phyloP scores from a whole-genome alignment of 2,888 invertebrate species.

The Tetheella fluctuosa region DNA sequence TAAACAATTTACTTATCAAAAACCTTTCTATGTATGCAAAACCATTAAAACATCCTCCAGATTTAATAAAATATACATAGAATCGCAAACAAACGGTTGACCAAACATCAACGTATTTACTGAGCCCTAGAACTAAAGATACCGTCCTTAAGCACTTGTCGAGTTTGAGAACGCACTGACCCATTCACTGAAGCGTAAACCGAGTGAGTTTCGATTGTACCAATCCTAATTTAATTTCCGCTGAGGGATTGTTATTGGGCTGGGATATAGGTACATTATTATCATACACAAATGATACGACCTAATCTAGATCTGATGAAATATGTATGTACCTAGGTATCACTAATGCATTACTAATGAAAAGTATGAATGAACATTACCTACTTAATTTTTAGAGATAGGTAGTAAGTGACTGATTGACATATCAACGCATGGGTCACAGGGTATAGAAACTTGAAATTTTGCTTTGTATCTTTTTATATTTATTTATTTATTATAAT shows the following conservation, averaged over 20 bases:
- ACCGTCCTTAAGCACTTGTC: neutral
- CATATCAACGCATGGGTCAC: too few relatives aligned
- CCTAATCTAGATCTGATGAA: neutral
- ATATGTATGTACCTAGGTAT: neutral
- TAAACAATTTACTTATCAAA: neutral
- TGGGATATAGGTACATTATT: neutral
- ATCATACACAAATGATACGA: neutral
- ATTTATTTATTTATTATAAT: too few relatives aligned
- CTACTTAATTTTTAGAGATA: too few relatives aligned
- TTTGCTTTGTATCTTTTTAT: too few relatives aligned
- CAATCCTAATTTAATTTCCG: conserved; percentile 1
- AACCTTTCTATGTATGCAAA: neutral
- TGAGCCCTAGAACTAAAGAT: neutral
- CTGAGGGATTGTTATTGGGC: neutral
- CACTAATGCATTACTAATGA: neutral
- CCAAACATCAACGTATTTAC: conserved; percentile 2
- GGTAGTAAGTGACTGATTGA: too few relatives aligned
- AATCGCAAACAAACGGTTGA: conserved; percentile 1
- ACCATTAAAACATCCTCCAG: neutral
- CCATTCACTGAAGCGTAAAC: conserved; percentile 1
- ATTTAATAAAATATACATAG: neutral
- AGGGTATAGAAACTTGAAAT: too few relatives aligned
- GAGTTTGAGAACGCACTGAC: conserved; percentile 7
- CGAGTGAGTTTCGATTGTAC: conserved; percentile 7
- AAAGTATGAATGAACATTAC: too few relatives aligned